Base-by-base conservation (phyloP, 2,888 invertebrate genomes). In the Hylaea fasciaria region DNA sequence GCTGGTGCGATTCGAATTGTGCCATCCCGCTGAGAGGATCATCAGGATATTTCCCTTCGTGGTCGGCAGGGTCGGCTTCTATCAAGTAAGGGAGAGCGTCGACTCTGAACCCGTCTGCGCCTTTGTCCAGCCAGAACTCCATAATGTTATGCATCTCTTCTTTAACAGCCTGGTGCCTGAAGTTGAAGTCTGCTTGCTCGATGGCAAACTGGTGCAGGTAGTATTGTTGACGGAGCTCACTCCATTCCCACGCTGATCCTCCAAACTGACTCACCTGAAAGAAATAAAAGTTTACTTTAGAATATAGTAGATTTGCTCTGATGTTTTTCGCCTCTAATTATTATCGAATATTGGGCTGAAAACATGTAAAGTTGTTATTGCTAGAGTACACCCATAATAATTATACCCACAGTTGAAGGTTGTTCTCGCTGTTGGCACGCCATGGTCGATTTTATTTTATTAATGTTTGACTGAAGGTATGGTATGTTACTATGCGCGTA, bases 91-190 rank as follows among this genome's bases (percentile, higher is more conserved):
- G 94, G 0, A 95, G 87, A 0, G 95, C 95, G 71, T 95, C 95
- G 0, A 96, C 86, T 49, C 96, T 94, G 80, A 97, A 96, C 0
- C 97, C 97, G 69, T 96, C 95, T 0, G 95, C 94, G 0, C 96
- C 97, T 59, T 93, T 93, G 37, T 94, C 92, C 29, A 97, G 80
- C 97, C 97, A 97, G 80, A 95, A 96, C 62, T 82, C 82, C 71
- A 97, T 81, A 12, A 95, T 94, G 4, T 94, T 92, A 80, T 92
- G 76, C 86, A 94, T 91, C 72, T 94, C 93, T 0, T 91, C 78
- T 14, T 87, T 82, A 0, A 94, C 93, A 0, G 76, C 79, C 0
- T 93, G 92, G 78, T 95, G 93, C n/a, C 95, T 89, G 77, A 93
- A 95, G 84, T 96, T 96, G 41, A 96, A 92, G 76, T 95, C 95